Conservation (phyloP, 2,797 vertebrate species). For the Aulostomus chinensis region DNA sequence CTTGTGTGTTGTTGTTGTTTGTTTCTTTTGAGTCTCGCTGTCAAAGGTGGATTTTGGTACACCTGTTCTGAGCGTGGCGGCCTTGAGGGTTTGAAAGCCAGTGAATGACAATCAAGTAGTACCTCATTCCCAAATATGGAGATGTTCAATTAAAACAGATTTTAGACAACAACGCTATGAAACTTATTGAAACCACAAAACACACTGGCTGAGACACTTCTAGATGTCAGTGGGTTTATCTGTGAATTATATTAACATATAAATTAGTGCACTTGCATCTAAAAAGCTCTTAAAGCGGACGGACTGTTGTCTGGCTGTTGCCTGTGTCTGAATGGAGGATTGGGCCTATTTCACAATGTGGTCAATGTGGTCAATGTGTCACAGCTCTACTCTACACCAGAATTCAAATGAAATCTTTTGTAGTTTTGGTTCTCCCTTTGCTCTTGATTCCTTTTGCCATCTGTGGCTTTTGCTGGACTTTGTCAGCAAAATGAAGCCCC, state of each 20-base stretch:
- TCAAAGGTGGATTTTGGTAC: conserved; percentile 27
- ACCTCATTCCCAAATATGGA: too few species aligned
- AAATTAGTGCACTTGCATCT: neutral
- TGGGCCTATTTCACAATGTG: conserved; percentile 3
- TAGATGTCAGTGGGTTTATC: neutral
- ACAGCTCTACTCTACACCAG: neutral
- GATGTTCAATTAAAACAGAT: neutral
- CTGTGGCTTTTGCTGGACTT: neutral
- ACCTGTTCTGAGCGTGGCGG: conserved; percentile 18
- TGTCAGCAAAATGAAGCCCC: neutral
- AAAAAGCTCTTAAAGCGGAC: conserved; percentile 5
- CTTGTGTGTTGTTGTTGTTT: conserved; percentile 34
- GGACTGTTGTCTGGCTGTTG: neutral
- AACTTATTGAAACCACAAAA: neutral
- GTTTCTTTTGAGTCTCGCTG: conserved; percentile 25
- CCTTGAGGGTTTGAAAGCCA: conserved; percentile 28
- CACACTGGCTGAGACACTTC: neutral
- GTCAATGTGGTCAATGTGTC: conserved; percentile 9
- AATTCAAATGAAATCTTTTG: conserved; percentile 16
- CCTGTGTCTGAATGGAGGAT: too few species aligned
- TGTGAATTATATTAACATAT: neutral
- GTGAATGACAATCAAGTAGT: too few species aligned
- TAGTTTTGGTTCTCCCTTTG: conserved; percentile 1
- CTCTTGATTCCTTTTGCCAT: neutral
- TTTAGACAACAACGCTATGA: neutral